Conservation (phyloP, 2,797 vertebrate genomes). For the Gorsachius magnificus region DNA sequence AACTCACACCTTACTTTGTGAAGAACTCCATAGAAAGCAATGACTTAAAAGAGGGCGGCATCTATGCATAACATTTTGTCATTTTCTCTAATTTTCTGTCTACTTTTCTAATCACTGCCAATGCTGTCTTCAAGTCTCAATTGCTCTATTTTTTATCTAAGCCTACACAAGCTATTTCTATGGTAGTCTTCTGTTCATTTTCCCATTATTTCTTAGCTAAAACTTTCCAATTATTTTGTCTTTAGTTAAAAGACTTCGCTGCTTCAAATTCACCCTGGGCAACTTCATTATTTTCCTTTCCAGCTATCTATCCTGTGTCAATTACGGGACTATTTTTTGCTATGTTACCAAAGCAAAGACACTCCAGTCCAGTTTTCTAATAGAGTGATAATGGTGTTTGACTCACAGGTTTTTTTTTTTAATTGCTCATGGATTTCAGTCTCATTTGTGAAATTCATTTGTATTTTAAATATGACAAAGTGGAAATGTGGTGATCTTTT, state of each 20-base stretch:
- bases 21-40: neutral
- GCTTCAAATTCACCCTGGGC: conserved; percentile 35
- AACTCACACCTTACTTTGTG: neutral
- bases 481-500: neutral
- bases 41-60: neutral
- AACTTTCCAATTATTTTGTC: conserved; percentile 60
- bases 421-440: conserved; percentile 8
- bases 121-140: conserved; percentile 15
- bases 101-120: conserved; percentile 36
- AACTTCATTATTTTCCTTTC: conserved; percentile 56
- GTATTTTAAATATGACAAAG: neutral
- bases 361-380: neutral
- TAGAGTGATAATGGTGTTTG: neutral
- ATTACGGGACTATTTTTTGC: conserved; percentile 5
- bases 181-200: conserved; percentile 39
- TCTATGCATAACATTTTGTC: conserved; percentile 41
- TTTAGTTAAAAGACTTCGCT: conserved; percentile 51
- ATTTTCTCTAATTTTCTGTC: conserved; percentile 46
- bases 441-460: conserved; percentile 11
- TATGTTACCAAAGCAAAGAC: neutral
- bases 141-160: conserved; percentile 48
- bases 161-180: conserved; percentile 26
- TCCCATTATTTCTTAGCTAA: conserved; percentile 51
- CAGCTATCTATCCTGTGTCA: conserved; percentile 23
- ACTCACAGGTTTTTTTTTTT: neutral